Evolutionary conservation across 1,140 invertebrate species (phyloP), one percentile per base, ranked within the genome.

Genomic region (Leptonema lineaticorne): DNA sequence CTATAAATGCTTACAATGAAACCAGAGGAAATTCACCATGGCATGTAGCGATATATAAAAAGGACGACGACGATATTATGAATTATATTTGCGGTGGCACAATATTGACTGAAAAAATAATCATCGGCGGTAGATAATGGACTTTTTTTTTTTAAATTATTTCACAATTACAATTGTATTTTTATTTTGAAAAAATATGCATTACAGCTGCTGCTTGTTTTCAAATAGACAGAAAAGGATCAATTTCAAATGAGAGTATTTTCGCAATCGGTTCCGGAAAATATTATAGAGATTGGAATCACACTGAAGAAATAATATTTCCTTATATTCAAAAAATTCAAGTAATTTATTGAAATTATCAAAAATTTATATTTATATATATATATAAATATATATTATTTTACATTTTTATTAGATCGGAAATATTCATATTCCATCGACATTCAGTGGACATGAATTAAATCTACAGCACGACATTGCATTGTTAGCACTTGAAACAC

Each of bases 391-490:
- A 33, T 33, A 11, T 11, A 6, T 6, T 6, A 6, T 22, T 22
- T 2, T 22, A 4, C 5, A 33, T 33, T 33, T 33, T 33, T 11
- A 6, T 5, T 11, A 58, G 28, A n/a, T 62, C 41, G 28, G 14
- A 69, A 53, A 41, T 69, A 18, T 30, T 26, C 9, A 30, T 8
- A 22, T 64, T 4, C 68, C 50, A 1, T 20, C 57, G 22, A n/a
- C 14, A 8, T 69, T 65, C 28, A 16, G 41, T 1, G 68, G 68
- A 27, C 24, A 46, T 29, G 30, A 27, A 20, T 53, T 58, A 29
- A 41, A 69, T 11, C 50, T 64, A 11, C 60, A 65, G 20, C 27
- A 22, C 7, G 68, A 69, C 20, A 46, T 69, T 8, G 63, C 68
- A 4, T 11, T 69, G 7, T 56, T 69, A 24, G 11, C 45, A 5